Evolutionary conservation across 2,888 invertebrate species (phyloP).

Genomic region (Dicycla oo): DNA sequence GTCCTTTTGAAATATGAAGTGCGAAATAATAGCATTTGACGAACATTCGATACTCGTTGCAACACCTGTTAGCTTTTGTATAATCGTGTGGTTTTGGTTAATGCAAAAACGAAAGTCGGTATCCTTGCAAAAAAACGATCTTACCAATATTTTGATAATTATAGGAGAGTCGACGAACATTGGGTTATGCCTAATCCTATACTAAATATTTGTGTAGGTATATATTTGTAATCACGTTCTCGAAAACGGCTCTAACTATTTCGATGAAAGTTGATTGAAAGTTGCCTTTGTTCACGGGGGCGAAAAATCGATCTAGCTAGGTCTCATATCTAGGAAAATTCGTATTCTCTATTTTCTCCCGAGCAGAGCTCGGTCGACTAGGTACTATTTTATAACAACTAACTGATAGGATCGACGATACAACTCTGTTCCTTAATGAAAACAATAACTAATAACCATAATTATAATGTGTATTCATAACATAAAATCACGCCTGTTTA

Average conservation of each 20-base stretch:
- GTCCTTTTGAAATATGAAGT: constrained; percentile 56
- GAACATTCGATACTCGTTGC: constrained; percentile 58
- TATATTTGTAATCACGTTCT: no score
- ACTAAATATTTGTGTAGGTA: no score
- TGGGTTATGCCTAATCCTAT: no score
- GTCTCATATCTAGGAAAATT: no score
- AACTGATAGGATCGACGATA: not conserved
- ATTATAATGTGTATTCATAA: not conserved
- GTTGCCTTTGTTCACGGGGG: no score
- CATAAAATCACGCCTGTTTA: not conserved
- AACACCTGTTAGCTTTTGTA: constrained; percentile 69
- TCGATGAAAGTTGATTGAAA: no score
- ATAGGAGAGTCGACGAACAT: not conserved
- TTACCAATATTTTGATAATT: not conserved
- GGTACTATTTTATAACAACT: not conserved
- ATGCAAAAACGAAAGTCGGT: constrained; percentile 53
- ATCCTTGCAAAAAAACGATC: constrained; percentile 25
- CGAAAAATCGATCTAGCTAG: no score
- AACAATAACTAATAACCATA: not conserved
- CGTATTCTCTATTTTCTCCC: no score
- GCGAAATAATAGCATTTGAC: constrained; percentile 62
- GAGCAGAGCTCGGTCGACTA: no score
- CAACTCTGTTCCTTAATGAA: not conserved
- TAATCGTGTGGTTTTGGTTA: constrained; percentile 66
- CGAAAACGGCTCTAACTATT: no score